A percentile compares a stretch with the other conserved stretches of the same genome.
phyloP scores from a whole-genome alignment of 2,888 invertebrate species.

The Drosophila robusta region DNA sequence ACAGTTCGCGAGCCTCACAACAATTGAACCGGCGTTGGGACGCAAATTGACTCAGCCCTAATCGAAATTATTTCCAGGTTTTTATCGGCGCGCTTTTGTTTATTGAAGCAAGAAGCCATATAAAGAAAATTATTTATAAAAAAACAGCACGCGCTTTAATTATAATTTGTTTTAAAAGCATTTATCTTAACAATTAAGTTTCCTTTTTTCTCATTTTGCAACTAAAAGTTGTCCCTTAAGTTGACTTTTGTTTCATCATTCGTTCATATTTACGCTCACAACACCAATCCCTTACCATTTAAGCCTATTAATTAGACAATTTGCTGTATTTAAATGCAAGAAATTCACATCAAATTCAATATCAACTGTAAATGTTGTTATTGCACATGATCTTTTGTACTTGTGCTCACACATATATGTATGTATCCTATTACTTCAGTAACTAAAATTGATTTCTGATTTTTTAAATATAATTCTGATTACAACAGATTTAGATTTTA shows the following conservation, averaged over 20 bases:
- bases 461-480: too few relatives aligned
- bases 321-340: slow-evolving; percentile 23
- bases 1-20: slow-evolving; percentile 95
- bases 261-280: slow-evolving; percentile 11
- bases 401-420: neutral
- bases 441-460: too few relatives aligned
- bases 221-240: slow-evolving; percentile 10
- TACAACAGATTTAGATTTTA: too few relatives aligned
- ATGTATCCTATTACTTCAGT: too few relatives aligned
- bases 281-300: slow-evolving; percentile 7
- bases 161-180: slow-evolving; percentile 21
- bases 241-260: slow-evolving; percentile 7
- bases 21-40: slow-evolving; percentile 94
- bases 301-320: slow-evolving; percentile 20
- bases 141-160: slow-evolving; percentile 68
- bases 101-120: slow-evolving; percentile 42
- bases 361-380: slow-evolving; percentile 51
- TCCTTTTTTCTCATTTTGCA: slow-evolving; percentile 3
- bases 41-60: slow-evolving; percentile 95
- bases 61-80: slow-evolving; percentile 97
- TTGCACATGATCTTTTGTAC: slow-evolving; percentile 31
- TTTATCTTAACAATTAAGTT: slow-evolving; percentile 23
- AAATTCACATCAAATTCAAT: slow-evolving; percentile 16
- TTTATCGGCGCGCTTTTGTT: slow-evolving; percentile 82
- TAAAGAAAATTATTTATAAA: slow-evolving; percentile 33